These are phyloP conservation scores for Sinocyclocheilus rhinocerous DNA, from an alignment of 2,113 vertebrate genomes.

Conservation along the genomic window DNA sequence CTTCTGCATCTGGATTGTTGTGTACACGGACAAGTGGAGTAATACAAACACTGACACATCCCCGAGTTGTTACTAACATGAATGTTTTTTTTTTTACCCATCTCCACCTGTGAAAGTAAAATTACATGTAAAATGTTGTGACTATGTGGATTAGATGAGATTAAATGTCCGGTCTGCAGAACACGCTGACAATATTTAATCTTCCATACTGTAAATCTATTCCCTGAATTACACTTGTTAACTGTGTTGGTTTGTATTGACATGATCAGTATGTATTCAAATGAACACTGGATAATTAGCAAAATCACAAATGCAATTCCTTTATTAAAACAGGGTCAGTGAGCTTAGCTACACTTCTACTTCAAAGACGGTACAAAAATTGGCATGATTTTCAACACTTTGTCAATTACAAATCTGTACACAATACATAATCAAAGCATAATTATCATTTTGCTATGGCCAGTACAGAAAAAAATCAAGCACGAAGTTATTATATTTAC, in stretches of 20 bases:
- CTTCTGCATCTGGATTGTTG: neutral
- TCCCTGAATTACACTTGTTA: neutral
- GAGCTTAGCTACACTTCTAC: slow-evolving; percentile 45
- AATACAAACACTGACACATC: neutral
- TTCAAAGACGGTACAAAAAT: slow-evolving; percentile 49
- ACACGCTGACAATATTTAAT: neutral
- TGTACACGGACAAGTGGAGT: neutral
- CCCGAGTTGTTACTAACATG: neutral
- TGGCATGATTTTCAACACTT: slow-evolving; percentile 25
- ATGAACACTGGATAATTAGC: neutral
- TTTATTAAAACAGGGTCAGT: slow-evolving; percentile 45
- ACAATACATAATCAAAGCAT: slow-evolving; percentile 43
- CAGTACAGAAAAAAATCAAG: slow-evolving; percentile 38
- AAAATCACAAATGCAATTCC: slow-evolving; percentile 50
- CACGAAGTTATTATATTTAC: slow-evolving; percentile 37
- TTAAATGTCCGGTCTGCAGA: neutral
- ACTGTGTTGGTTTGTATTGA: neutral
- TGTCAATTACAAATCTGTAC: slow-evolving; percentile 52
- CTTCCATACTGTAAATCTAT: neutral
- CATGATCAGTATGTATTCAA: neutral
- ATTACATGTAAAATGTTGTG: neutral
- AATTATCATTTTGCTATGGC: slow-evolving; percentile 2
- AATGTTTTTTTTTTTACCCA: neutral
- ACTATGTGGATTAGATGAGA: neutral
- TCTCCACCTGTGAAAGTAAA: neutral